Base-by-base conservation (phyloP, 2,888 invertebrate species). In the Tenthredo notha region DNA sequence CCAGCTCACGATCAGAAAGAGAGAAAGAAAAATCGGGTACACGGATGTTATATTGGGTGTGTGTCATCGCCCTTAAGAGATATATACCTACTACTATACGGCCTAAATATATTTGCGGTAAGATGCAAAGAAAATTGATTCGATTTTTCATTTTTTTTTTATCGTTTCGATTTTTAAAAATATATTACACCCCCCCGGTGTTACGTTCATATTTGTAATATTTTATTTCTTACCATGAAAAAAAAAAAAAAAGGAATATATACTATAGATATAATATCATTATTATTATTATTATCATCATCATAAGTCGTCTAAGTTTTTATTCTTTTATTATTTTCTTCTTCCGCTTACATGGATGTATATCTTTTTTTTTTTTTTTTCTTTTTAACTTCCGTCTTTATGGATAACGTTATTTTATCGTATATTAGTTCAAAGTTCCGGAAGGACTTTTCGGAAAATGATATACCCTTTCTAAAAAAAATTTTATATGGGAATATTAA, bases 31-130 rank as follows among this genome's bases (percentile, higher is more conserved):
- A 6, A n/a, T n/a, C n/a, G n/a, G 54, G 54, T 25, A 61, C 61
- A 25, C 61, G 61, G 61, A 61, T 54, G 77, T 77, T 75, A 77
- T 77, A 77, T 77, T 33, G 77, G 50, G 72, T 72, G 21, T 77
- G 77, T 77, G 77, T 77, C 77, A 77, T 77, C 77, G 77, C 77
- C 77, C 77, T 77, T 77, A 77, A 77, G 33, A 33, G 72, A 74
- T 3, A 74, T 74, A 74, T 74, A 72, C 12, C n/a, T 77, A 54
- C n/a, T 77, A 54, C 77, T 77, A 77, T 77, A 54, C 77, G 77
- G 25, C 33, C 77, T 37, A 29, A 77, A 77, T 50, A 54, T 54
- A 77, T 77, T 54, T 18, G 77, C 29, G 18, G n/a, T 12, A 77
- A 33, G 10, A 47, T 25, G n/a, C n/a, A 18, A 21, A 33, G n/a